phyloP scores from a whole-genome alignment of 2,888 invertebrate genomes.

The Drosophila nigricruria region DNA sequence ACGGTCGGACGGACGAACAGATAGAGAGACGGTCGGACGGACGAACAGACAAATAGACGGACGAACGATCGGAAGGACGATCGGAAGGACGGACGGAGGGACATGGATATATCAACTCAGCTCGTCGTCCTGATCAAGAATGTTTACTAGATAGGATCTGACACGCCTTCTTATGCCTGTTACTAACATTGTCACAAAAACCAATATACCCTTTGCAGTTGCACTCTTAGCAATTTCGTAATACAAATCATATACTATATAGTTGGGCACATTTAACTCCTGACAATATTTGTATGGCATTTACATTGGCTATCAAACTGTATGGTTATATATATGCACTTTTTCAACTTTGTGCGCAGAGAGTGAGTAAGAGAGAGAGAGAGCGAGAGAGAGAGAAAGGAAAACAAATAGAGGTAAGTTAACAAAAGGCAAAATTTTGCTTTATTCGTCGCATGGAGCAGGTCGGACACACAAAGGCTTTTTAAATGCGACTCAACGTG shows the following conservation, averaged over 20 bases:
- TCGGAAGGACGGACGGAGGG: no score
- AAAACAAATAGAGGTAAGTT: background rate
- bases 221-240: background rate
- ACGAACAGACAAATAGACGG: no score
- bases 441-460: background rate
- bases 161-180: background rate
- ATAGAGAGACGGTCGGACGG: background rate
- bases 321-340: background rate
- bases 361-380: background rate
- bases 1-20: background rate
- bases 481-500: background rate
- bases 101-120: background rate
- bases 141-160: background rate
- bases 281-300: background rate
- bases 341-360: background rate
- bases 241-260: background rate
- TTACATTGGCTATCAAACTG: background rate
- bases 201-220: background rate
- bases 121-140: background rate
- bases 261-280: background rate
- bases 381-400: background rate
- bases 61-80: no score
- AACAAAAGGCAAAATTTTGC: background rate
- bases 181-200: background rate
- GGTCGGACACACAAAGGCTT: constrained; percentile 3